Evolutionary conservation across 2,113 vertebrate genomes (phyloP).

Genomic region (Apistogramma diplotaenia): DNA sequence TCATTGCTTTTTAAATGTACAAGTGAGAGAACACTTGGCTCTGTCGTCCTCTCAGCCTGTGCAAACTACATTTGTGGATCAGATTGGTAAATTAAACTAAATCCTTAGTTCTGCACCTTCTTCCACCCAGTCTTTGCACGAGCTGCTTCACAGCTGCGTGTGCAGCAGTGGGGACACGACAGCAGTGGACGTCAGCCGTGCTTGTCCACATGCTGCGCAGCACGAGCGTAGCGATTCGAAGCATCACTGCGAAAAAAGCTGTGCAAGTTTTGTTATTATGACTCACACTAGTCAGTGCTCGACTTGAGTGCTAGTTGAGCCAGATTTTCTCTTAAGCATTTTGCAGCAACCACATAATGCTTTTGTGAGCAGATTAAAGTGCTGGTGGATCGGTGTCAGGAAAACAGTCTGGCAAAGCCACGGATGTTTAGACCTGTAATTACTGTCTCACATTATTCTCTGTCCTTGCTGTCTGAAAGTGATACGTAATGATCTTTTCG

Average conservation of each 20-base stretch:
- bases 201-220: background rate
- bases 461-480: background rate
- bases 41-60: background rate
- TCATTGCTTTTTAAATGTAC: background rate
- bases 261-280: background rate
- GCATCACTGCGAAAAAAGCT: background rate
- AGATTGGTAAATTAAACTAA: background rate
- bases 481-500: background rate
- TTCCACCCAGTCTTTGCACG: background rate
- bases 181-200: background rate
- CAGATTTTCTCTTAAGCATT: constrained; percentile 4
- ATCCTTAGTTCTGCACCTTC: background rate
- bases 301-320: constrained; percentile 6
- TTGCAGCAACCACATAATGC: constrained; percentile 4
- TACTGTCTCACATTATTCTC: background rate
- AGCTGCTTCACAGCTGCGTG: background rate
- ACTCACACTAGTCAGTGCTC: background rate
- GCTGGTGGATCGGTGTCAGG: background rate
- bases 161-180: background rate
- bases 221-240: background rate
- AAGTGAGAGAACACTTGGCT: background rate
- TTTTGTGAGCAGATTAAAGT: constrained; percentile 34
- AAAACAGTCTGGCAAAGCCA: constrained; percentile 15
- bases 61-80: background rate
- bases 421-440: background rate